Conservation (phyloP, 2,888 invertebrate genomes). For the Apeira syringaria region DNA sequence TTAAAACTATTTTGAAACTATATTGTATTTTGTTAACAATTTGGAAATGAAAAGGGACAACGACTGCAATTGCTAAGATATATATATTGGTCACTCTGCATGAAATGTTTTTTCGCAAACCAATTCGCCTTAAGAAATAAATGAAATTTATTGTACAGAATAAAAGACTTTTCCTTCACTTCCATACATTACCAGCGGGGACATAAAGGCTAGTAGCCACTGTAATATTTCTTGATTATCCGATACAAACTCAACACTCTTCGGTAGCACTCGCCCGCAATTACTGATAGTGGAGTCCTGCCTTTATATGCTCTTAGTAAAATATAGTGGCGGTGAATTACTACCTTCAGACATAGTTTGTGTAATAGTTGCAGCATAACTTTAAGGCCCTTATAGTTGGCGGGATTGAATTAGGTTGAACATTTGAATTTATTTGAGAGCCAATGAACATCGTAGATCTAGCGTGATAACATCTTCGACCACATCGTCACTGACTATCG, state of each 20-base stretch:
- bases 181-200: constrained; percentile 18
- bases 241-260: constrained; percentile 29
- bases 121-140: too few relatives aligned
- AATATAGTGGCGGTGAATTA: constrained; percentile 31
- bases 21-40: too few relatives aligned
- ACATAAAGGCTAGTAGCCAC: constrained; percentile 26
- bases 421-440: too few relatives aligned
- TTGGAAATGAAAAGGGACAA: too few relatives aligned
- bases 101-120: too few relatives aligned
- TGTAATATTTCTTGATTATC: constrained; percentile 36
- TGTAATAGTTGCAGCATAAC: constrained; percentile 21
- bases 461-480: too few relatives aligned
- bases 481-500: too few relatives aligned
- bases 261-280: constrained; percentile 22
- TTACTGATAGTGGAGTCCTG: constrained; percentile 27
- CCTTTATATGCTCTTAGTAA: constrained; percentile 34
- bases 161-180: background rate
- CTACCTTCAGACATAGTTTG: constrained; percentile 24
- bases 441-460: too few relatives aligned
- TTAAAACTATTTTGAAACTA: too few relatives aligned
- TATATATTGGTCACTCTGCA: too few relatives aligned
- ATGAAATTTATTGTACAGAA: background rate
- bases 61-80: too few relatives aligned
- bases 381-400: constrained; percentile 17
- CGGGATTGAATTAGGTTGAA: constrained; percentile 30